Evolutionary conservation across 2,888 invertebrate genomes (phyloP), one percentile per base, ranked within the genome.

Genomic region (Acleris laterana): DNA sequence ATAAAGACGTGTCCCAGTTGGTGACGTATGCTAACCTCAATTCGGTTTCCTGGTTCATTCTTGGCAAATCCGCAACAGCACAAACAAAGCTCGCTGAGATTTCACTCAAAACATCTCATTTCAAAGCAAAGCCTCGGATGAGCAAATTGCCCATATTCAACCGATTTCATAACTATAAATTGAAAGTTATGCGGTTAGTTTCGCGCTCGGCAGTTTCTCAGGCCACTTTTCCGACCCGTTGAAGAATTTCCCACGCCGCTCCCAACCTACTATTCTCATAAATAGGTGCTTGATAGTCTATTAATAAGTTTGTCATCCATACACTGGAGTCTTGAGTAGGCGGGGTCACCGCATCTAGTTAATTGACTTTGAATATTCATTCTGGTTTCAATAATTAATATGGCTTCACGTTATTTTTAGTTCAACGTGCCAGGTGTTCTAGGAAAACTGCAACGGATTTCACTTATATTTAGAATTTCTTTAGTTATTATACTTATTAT

Each of bases 221-320:
- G 74, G 71, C 66, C 69, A 70, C 62, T 73, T 74, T 77, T 76
- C 74, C 74, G 68, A 71, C 69, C 80, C 73, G 75, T 72, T 82
- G 76, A 74, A 65, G 62, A 62, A 69, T 74, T 82, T 83, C 83
- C 79, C 83, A 83, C 83, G 85, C 71, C 76, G 75, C 77, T 64
- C 70, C 68, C 62, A 69, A 59, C 76, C 66, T 71, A 63, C 62
- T 70, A 59, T 69, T 58, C 65, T 70, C 62, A 62, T 52, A 66
- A 66, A 66, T 66, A 57, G 57, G 64, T 64, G 59, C 46, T 46
- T 44, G 62, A 66, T 66, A 48, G 51, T 62, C 66, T 62, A 66
- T 62, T 66, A 57, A 66, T 66, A 66, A 66, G 25, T 44, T 46
- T 48, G 57, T 62, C 57, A 66, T 62, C 62, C 57, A 57, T 66